Evolutionary conservation across 2,888 invertebrate genomes (phyloP).

Genomic region (Acholoe squamosa): DNA sequence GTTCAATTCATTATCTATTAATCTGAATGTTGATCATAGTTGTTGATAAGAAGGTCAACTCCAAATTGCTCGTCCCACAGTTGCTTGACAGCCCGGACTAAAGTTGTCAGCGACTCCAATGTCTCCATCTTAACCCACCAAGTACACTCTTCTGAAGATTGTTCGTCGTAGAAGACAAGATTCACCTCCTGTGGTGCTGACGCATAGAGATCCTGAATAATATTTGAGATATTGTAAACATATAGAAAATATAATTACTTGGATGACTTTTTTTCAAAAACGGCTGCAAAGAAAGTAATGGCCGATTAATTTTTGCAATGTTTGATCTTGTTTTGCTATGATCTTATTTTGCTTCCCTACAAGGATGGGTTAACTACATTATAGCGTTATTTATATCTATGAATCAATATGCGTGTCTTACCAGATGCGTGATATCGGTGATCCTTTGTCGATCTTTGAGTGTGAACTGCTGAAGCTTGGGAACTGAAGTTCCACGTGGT

Average conservation of each 20-base stretch:
- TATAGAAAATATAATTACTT: too few species aligned
- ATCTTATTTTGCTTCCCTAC: too few species aligned
- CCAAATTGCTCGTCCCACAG: slow-evolving; percentile 80
- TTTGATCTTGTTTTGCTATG: too few species aligned
- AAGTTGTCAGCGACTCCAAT: slow-evolving; percentile 71
- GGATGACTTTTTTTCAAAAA: too few species aligned
- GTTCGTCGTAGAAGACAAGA: slow-evolving; percentile 77
- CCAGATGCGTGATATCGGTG: slow-evolving; percentile 78
- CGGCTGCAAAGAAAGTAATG: too few species aligned
- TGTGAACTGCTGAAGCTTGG: slow-evolving; percentile 74
- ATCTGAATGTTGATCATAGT: background rate
- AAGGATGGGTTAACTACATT: too few species aligned
- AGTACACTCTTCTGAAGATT: slow-evolving; percentile 71
- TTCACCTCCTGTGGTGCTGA: slow-evolving; percentile 71
- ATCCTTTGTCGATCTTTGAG: slow-evolving; percentile 76
- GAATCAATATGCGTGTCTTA: slow-evolving; percentile 67
- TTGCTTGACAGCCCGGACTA: slow-evolving; percentile 75
- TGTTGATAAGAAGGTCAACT: slow-evolving; percentile 72
- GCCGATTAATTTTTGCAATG: too few species aligned
- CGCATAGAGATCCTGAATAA: slow-evolving; percentile 75
- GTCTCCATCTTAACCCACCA: slow-evolving; percentile 78
- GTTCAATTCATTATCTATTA: too few species aligned
- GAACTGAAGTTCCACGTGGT: slow-evolving; percentile 75
- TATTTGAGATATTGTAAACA: too few species aligned
- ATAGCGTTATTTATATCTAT: too few species aligned